phyloP scores from a whole-genome alignment of 2,888 invertebrate genomes.

The Drosophila mayaguana region DNA sequence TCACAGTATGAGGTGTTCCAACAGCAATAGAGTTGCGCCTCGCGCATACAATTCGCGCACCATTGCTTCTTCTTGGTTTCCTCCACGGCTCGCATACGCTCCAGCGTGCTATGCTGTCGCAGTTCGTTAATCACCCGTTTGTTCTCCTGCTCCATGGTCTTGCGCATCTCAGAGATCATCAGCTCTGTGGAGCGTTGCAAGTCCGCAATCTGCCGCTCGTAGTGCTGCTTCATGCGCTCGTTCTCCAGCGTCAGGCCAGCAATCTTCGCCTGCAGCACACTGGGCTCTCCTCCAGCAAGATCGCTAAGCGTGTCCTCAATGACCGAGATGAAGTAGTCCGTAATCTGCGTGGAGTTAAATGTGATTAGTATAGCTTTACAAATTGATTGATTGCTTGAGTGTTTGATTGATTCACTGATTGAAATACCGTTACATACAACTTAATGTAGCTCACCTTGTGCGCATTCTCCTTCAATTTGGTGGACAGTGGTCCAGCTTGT shows the following conservation, averaged over 20 bases:
- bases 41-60: conserved; percentile 95
- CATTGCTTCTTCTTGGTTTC: conserved; percentile 95
- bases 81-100: conserved; percentile 89
- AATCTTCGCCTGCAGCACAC: conserved; percentile 87
- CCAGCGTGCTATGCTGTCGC: conserved; percentile 88
- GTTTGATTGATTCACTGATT: not conserved
- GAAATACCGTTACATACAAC: not conserved
- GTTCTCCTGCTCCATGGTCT: conserved; percentile 90
- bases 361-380: not conserved
- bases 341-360: conserved; percentile 85
- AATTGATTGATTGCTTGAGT: not conserved
- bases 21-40: conserved; percentile 97
- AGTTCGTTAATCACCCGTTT: conserved; percentile 88
- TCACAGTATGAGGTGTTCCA: conserved; percentile 98
- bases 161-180: conserved; percentile 89
- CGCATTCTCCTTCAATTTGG: conserved; percentile 87
- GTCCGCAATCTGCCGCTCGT: conserved; percentile 90
- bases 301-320: conserved; percentile 89
- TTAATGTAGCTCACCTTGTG: conserved; percentile 86
- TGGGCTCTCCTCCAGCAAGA: conserved; percentile 86
- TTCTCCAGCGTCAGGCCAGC: conserved; percentile 88
- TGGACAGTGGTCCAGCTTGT: conserved; percentile 87
- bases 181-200: conserved; percentile 89
- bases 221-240: conserved; percentile 89
- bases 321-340: conserved; percentile 89